Evolutionary conservation across 2,888 invertebrate genomes (phyloP), one percentile per base, ranked within the genome.

Genomic region (Ctenicera cuprea): DNA sequence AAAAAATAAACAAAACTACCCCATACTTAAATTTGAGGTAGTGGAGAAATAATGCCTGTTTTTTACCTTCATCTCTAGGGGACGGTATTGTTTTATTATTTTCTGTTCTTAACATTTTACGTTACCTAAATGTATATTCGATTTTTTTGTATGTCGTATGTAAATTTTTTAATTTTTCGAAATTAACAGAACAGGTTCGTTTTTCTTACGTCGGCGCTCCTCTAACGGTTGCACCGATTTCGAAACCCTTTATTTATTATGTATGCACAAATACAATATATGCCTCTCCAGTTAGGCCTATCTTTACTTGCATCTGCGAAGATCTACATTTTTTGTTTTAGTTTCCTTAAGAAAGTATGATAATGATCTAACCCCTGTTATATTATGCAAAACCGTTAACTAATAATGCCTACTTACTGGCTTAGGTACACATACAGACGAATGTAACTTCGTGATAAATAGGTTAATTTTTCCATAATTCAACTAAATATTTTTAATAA

Each of bases 221-320:
- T 48, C 18, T 64, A 64, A 64, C 64, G 64, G 64, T 64, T 64
- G 37, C 14, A 64, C 64, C n/a, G 48, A 64, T 64, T 64, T 57
- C 11, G 22, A 64, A 16, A 30, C 48, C 64, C 63, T 48, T 41
- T 64, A 66, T 66, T 54, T 62, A 52, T 69, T 62, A 70, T 63
- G 69, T 52, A 70, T 70, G 69, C 63, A 70, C 69, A 70, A 70
- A 70, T 54, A 70, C 52, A 52, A 62, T 68, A 70, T 57, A 33
- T 43, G n/a, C 59, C 67, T 45, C 41, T 45, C 38, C 37, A 57
- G 43, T 65, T 48, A 52, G n/a, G 30, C 41, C 67, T 67, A 67
- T 67, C 59, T 67, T 20, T 67, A 30, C 57, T 45, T 67, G 67
- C 67, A 67, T 67, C 67, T 67, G 67, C 67, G 33, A 67, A 67